phyloP scores from a whole-genome alignment of 2,888 invertebrate species.

The Lucinisca nassula region DNA sequence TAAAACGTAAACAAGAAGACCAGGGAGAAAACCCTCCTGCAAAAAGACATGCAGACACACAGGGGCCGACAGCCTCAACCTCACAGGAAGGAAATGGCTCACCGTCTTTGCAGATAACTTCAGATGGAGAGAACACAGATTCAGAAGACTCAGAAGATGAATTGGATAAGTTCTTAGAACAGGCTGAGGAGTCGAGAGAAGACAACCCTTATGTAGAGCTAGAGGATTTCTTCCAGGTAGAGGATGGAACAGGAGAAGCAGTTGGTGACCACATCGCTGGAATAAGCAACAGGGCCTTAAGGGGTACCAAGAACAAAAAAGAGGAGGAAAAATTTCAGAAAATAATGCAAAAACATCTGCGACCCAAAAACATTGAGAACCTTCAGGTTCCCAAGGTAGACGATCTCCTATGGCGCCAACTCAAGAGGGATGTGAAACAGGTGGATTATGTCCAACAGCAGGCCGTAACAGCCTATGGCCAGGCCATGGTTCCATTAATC shows the following conservation, averaged over 20 bases:
- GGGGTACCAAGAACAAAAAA: neutral
- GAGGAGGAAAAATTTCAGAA: slow-evolving; percentile 14
- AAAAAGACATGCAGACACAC: neutral
- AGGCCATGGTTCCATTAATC: neutral
- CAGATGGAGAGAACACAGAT: neutral
- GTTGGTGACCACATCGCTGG: neutral
- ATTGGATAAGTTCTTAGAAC: neutral
- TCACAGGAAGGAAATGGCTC: neutral
- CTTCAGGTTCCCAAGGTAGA: slow-evolving; percentile 31
- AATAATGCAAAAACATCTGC: slow-evolving; percentile 8
- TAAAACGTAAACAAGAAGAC: neutral
- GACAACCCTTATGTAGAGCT: neutral
- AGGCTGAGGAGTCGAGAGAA: neutral
- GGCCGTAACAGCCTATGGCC: neutral
- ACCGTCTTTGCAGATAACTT: neutral
- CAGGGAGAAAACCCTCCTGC: neutral
- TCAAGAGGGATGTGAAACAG: neutral
- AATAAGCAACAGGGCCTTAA: neutral
- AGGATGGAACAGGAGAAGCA: neutral
- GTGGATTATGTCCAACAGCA: slow-evolving; percentile 16
- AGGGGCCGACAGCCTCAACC: neutral
- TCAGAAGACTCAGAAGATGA: neutral
- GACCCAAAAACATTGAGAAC: slow-evolving; percentile 22
- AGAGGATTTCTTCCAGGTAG: neutral
- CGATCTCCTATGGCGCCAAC: slow-evolving; percentile 21